These are phyloP conservation scores for Herpailurus yagouaroundi DNA, from an alignment of 2,113 vertebrate genomes.

Conservation along the genomic window DNA sequence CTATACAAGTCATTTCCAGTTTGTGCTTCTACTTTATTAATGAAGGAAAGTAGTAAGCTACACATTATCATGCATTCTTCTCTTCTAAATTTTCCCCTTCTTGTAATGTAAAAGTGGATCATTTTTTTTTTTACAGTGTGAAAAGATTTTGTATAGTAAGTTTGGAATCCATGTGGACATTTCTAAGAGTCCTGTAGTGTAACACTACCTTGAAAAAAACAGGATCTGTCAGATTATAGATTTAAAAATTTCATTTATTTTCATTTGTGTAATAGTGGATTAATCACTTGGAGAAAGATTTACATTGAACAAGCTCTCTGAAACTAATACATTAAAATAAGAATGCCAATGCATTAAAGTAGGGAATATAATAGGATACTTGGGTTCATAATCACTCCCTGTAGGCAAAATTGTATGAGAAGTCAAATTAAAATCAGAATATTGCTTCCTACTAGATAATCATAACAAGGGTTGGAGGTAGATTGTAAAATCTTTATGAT, in stretches of 20 bases:
- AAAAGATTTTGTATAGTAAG: not conserved
- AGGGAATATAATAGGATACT: not conserved
- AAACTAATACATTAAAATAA: slow-evolving; percentile 38
- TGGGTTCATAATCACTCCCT: not conserved
- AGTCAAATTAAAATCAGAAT: slow-evolving; percentile 38
- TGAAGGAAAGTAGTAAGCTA: not conserved
- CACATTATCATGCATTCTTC: not conserved
- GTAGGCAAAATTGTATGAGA: not conserved
- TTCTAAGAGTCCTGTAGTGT: not conserved
- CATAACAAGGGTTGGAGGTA: not conserved
- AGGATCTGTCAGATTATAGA: not conserved
- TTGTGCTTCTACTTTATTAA: not conserved
- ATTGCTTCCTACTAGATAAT: not conserved
- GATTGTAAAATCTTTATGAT: not conserved
- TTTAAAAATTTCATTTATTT: not conserved
- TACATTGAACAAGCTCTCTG: slow-evolving; percentile 12
- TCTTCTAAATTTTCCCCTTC: not conserved
- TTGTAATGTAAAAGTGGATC: not conserved
- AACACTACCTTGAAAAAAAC: not conserved
- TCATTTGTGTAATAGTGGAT: not conserved
- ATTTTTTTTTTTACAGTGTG: not conserved
- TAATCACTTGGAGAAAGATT: slow-evolving; percentile 18
- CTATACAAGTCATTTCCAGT: not conserved
- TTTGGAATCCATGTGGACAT: not conserved
- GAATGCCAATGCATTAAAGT: not conserved